phyloP scores from a whole-genome alignment of 2,797 vertebrate genomes.

The Tragelaphus eurycerus region DNA sequence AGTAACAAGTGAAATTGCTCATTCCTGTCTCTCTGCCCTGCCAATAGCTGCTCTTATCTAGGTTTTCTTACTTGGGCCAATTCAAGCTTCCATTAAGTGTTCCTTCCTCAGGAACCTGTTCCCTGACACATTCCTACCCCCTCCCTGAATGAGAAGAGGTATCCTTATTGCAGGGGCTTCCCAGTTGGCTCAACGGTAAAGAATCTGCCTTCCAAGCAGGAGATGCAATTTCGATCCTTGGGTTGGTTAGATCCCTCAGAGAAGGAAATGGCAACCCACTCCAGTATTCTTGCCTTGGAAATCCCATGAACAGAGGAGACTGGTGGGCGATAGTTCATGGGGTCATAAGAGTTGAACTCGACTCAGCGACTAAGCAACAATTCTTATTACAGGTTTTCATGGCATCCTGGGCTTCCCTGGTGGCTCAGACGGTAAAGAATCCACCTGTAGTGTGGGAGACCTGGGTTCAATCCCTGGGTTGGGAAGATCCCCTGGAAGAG shows the following conservation, averaged over 20 bases:
- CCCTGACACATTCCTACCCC: not conserved
- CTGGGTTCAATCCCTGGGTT: not conserved
- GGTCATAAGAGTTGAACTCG: not conserved
- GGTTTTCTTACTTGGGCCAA: not conserved
- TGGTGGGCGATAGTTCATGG: not conserved
- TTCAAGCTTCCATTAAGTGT: not conserved
- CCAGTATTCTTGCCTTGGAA: not conserved
- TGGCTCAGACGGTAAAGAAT: not conserved
- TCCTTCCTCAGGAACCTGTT: conserved; percentile 5
- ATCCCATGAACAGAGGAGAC: not conserved
- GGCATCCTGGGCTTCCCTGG: not conserved
- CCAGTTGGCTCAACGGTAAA: not conserved
- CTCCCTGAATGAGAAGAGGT: not conserved
- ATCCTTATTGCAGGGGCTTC: not conserved
- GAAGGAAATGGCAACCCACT: not conserved
- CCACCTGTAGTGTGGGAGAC: fast-evolving
- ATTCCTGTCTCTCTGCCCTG: not conserved
- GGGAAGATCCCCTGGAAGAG: not conserved
- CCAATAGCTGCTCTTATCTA: not conserved
- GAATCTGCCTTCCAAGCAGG: not conserved
- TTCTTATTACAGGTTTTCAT: not conserved
- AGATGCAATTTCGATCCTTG: not conserved
- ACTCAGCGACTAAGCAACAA: not conserved
- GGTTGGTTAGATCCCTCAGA: not conserved
- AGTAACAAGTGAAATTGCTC: not conserved